phyloP scores from a whole-genome alignment of 1,140 invertebrate species.

The Yoshiicerus persimilis region DNA sequence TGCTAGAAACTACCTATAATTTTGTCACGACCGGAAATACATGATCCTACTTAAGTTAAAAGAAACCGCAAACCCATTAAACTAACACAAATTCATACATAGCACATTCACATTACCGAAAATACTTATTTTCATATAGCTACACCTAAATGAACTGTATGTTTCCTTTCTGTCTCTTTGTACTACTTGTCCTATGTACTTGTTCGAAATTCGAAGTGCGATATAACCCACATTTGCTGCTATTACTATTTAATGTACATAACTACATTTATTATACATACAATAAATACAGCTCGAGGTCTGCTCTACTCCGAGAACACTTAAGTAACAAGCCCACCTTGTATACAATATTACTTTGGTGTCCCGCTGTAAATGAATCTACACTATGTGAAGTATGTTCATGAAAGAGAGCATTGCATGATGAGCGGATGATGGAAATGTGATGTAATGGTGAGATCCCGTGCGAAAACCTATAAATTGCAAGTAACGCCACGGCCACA shows the following conservation, averaged over 20 bases:
- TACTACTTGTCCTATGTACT: too few relatives aligned
- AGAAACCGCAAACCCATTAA: constrained; percentile 12
- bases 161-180: too few relatives aligned
- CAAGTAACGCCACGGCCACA: background rate
- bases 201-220: background rate
- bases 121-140: background rate
- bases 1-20: background rate
- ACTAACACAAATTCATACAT: constrained; percentile 14
- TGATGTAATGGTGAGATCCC: constrained; percentile 31
- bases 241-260: background rate
- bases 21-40: constrained; percentile 15
- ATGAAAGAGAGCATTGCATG: background rate
- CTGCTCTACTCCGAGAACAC: background rate
- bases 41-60: constrained; percentile 21
- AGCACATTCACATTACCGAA: background rate
- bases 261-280: background rate
- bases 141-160: background rate
- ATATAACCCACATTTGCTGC: background rate
- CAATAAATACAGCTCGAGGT: background rate
- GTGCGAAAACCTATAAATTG: constrained; percentile 26
- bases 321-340: background rate
- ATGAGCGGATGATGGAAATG: constrained; percentile 21
- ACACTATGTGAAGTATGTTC: background rate
- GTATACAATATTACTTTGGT: background rate
- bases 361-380: background rate